A percentile compares a stretch with the other conserved stretches of the same genome.
Evolutionary conservation across 2,888 invertebrate genomes (phyloP).

Genomic region (Spodoptera picta): DNA sequence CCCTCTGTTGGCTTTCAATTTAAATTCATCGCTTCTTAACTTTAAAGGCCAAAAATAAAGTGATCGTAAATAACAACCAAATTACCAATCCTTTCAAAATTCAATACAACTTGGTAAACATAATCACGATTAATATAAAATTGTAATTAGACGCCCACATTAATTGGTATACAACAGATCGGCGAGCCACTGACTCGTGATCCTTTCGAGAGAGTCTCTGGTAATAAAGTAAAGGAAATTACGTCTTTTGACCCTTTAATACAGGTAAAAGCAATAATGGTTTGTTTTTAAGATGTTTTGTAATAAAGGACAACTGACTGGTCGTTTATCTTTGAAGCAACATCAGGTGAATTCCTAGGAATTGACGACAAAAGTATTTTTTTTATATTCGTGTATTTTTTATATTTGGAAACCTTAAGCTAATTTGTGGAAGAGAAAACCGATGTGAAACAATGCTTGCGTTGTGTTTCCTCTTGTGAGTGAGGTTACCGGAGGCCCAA

Average conservation of each 20-base stretch:
- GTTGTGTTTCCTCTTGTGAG: too few relatives aligned
- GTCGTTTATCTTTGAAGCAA: too few relatives aligned
- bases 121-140: slow-evolving; percentile 36
- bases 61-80: slow-evolving; percentile 3
- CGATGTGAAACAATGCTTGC: too few relatives aligned
- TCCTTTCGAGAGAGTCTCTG: slow-evolving; percentile 22
- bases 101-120: slow-evolving; percentile 22
- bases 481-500: too few relatives aligned
- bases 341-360: too few relatives aligned
- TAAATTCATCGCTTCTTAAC: too few relatives aligned
- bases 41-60: slow-evolving; percentile 2
- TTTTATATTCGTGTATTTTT: too few relatives aligned
- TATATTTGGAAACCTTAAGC: too few relatives aligned
- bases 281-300: slow-evolving; percentile 20
- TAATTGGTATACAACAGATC: slow-evolving; percentile 51
- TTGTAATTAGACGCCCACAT: slow-evolving; percentile 47
- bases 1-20: too few relatives aligned
- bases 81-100: too few relatives aligned
- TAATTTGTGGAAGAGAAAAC: too few relatives aligned
- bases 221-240: slow-evolving; percentile 36
- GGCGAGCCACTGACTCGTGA: slow-evolving; percentile 16
- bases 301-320: slow-evolving; percentile 4
- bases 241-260: slow-evolving; percentile 22
- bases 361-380: too few relatives aligned
- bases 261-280: slow-evolving; percentile 24